Percentiles rank a stretch among this genome's conserved stretches.
Conservation (phyloP, 2,113 vertebrate species). For the Quiscalus mexicanus region DNA sequence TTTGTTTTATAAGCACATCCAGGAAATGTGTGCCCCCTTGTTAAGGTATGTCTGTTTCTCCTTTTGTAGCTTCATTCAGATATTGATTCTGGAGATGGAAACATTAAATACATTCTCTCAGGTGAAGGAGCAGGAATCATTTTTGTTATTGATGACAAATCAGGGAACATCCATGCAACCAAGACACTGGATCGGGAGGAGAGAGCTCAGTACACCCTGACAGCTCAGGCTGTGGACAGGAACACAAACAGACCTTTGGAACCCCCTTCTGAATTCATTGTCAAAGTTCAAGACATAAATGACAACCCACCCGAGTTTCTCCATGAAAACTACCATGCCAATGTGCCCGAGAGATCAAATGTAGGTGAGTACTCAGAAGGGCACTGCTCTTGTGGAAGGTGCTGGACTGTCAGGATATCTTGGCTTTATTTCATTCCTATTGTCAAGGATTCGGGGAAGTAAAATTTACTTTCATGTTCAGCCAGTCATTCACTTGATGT, state of each 20-base stretch:
- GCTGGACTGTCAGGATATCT: background rate
- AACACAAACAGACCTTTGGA: conserved; percentile 94
- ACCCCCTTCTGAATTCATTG: conserved; percentile 96
- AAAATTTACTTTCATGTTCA: background rate
- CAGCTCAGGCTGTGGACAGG: conserved; percentile 92
- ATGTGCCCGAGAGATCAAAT: conserved; percentile 97
- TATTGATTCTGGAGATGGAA: conserved; percentile 91
- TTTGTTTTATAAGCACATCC: background rate
- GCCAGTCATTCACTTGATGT: background rate
- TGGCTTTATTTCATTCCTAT: background rate
- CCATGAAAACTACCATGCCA: conserved; percentile 93
- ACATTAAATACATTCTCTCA: conserved; percentile 98
- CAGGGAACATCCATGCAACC: conserved; percentile 98
- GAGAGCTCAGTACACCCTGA: conserved; percentile 95
- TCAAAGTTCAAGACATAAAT: conserved; percentile 99
- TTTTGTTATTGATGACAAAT: conserved; percentile 99
- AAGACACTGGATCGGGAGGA: conserved; percentile 97
- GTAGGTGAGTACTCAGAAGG: conserved; percentile 85
- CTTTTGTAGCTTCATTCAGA: conserved; percentile 93
- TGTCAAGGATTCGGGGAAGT: background rate
- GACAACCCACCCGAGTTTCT: conserved; percentile 97
- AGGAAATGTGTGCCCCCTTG: background rate
- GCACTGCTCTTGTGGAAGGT: background rate
- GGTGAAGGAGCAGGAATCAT: conserved; percentile 97
- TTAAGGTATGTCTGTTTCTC: conserved; percentile 29